Evolutionary conservation across 2,113 vertebrate genomes (phyloP), one percentile per base, ranked within the genome.

Genomic region (Rhombomys opimus): DNA sequence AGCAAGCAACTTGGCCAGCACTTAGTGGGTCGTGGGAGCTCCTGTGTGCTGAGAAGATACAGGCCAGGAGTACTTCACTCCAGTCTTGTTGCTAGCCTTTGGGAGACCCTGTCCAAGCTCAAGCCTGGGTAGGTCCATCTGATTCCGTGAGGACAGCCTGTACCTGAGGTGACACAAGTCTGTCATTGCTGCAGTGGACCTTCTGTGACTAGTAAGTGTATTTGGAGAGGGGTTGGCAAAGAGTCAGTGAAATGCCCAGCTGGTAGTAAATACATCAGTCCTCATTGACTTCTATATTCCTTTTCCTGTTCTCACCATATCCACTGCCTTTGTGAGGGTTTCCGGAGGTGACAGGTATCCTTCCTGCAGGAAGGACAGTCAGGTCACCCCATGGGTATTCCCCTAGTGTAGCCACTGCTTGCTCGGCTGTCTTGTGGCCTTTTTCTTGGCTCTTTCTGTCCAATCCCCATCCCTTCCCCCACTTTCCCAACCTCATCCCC

Each of bases 291-390:
- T 77, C 27, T 38, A 1, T 67, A 23, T 68, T 81, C 81, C 50
- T 23, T 86, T 88, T 76, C 84, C 95, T 82, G n/a, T 9, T 88
- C n/a, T 87, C 20, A 0, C 9, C 7, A 27, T 20, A 9, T 14
- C 46, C n/a, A 22, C 22, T 75, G 89, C 22, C 50, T 30, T 27
- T n/a, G 12, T 70, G 84, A 86, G 85, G 84, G 63, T 61, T 95
- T 95, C 52, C 4, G 0, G 85, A 85, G 75, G 63, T 41, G 38
- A 67, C 23, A 25, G 89, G 46, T 54, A 41, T 81, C n/a, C 46
- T 95, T 84, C 61, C 93, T 72, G 32, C n/a, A 38, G 86, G 81
- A 87, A 90, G 78, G 78, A 89, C 35, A 23, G 1, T 61, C 80
- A 6, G 4, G 35, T 65, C 80, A 63, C 35, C 85, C n/a, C 35